These are phyloP conservation scores for Meleagris gallopavo DNA, from an alignment of 2,113 vertebrate species.

Conservation along the genomic window DNA sequence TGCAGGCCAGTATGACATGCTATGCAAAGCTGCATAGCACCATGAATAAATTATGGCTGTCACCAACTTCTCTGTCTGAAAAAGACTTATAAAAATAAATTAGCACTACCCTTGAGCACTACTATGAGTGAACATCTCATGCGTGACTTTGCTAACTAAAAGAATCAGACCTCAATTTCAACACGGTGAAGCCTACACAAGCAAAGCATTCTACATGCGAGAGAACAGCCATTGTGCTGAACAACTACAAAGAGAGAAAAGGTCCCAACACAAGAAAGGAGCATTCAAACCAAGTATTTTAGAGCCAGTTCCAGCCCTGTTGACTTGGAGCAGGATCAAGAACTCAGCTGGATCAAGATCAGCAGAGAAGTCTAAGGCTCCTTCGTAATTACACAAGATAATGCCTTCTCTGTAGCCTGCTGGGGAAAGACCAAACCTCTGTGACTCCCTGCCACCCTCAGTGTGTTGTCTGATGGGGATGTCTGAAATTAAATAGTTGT, in stretches of 20 bases:
- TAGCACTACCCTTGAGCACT: constrained; percentile 33
- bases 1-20: constrained; percentile 17
- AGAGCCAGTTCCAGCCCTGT: neutral
- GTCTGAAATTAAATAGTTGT: neutral
- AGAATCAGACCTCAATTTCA: constrained; percentile 20
- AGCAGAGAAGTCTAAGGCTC: neutral
- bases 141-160: neutral
- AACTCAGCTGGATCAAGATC: neutral
- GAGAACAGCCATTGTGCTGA: neutral
- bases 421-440: neutral
- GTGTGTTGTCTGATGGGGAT: neutral
- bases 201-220: neutral
- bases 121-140: constrained; percentile 36
- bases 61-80: constrained; percentile 39
- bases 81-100: constrained; percentile 63
- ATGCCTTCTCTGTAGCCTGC: neutral
- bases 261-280: neutral
- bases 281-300: neutral
- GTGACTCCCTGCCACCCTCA: neutral
- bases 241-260: neutral
- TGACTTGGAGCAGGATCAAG: neutral
- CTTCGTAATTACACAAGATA: neutral
- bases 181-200: neutral
- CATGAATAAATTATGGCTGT: constrained; percentile 66
- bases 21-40: constrained; percentile 41